Evolutionary conservation across 2,888 invertebrate genomes (phyloP).

Genomic region (Tanypteryx hageni): DNA sequence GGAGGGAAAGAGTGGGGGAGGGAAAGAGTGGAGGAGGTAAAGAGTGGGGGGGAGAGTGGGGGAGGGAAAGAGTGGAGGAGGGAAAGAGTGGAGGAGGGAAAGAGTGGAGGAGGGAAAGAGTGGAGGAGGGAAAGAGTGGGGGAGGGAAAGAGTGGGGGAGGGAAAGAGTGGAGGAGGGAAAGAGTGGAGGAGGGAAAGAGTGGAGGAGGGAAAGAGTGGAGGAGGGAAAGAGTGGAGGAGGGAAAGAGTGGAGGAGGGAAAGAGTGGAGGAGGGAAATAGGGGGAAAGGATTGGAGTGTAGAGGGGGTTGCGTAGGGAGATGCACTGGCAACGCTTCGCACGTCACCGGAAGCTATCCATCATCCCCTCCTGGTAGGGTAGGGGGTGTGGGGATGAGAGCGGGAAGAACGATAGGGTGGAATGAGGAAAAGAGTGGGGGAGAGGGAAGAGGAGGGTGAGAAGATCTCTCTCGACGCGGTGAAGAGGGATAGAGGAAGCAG

Average conservation of each 20-base stretch:
- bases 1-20: neutral
- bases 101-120: neutral
- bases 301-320: neutral
- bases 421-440: neutral
- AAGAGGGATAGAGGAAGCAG: neutral
- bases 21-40: neutral
- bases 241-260: neutral
- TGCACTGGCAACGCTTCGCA: slow-evolving; percentile 64
- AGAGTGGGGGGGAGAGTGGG: neutral
- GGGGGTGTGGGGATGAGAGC: neutral
- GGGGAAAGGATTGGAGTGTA: neutral
- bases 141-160: neutral
- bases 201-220: neutral
- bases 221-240: neutral
- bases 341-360: slow-evolving; percentile 63
- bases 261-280: neutral
- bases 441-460: too few species aligned
- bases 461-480: neutral
- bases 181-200: neutral
- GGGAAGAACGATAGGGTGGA: neutral
- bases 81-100: too few species aligned
- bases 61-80: neutral
- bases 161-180: too few species aligned
- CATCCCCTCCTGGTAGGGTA: neutral
- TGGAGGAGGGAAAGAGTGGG: too few species aligned